Evolutionary conservation across 2,113 vertebrate species (phyloP).

Genomic region (Hipposideros armiger): DNA sequence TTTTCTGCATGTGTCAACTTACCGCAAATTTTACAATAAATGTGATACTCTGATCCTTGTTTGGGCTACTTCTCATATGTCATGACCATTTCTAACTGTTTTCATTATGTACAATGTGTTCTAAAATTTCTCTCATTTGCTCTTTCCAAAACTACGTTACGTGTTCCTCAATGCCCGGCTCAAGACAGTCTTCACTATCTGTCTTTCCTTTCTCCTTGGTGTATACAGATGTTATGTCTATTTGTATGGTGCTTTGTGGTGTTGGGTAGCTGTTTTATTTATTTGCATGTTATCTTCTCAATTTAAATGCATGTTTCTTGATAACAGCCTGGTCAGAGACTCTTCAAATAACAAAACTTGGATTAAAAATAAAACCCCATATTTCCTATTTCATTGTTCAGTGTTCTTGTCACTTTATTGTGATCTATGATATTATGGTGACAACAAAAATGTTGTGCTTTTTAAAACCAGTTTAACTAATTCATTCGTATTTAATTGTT

Average conservation of each 20-base stretch:
- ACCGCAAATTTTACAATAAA: neutral
- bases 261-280: neutral
- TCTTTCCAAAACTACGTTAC: neutral
- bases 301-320: neutral
- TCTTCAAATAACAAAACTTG: neutral
- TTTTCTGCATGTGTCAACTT: neutral
- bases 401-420: neutral
- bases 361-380: neutral
- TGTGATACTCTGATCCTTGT: neutral
- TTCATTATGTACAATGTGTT: neutral
- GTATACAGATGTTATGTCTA: neutral
- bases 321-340: neutral
- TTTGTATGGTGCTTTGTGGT: neutral
- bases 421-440: neutral
- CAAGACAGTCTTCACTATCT: neutral
- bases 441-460: neutral
- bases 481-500: neutral
- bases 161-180: neutral
- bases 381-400: neutral
- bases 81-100: neutral
- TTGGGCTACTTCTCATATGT: neutral
- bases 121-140: neutral
- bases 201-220: neutral
- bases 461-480: neutral
- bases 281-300: neutral